These are phyloP conservation scores for Drosophila macrothrix DNA, from an alignment of 2,888 invertebrate species.

Conservation along the genomic window DNA sequence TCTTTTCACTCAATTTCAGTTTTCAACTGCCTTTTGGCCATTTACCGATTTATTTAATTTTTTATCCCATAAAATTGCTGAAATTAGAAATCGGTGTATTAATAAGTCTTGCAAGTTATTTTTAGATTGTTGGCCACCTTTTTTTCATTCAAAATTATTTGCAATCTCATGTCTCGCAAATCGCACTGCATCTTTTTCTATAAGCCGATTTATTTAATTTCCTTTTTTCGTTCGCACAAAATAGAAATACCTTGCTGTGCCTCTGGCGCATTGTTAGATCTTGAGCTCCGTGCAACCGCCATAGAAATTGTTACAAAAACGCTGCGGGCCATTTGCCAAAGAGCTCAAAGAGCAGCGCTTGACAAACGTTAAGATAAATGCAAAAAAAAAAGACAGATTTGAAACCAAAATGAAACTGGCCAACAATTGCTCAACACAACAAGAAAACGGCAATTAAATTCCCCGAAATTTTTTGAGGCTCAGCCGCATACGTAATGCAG, in stretches of 20 bases:
- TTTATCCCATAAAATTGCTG: too few species aligned
- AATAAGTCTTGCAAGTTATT: neutral
- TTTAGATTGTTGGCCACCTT: neutral
- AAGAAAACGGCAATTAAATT: constrained; percentile 71
- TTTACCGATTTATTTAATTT: neutral
- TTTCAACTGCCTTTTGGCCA: neutral
- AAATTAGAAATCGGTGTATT: neutral
- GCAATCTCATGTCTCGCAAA: neutral
- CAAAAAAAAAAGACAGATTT: constrained; percentile 29
- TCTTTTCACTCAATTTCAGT: neutral
- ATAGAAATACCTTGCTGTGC: constrained; percentile 13
- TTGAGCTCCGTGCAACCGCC: constrained; percentile 59
- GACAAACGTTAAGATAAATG: constrained; percentile 50
- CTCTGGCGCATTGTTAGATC: constrained; percentile 49
- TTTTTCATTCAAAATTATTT: constrained; percentile 1
- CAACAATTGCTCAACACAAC: constrained; percentile 50
- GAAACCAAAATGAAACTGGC: constrained; percentile 35
- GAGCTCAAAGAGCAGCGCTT: constrained; percentile 38
- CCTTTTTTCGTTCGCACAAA: constrained; percentile 2
- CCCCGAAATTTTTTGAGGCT: constrained; percentile 56
- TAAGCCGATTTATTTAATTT: constrained; percentile 9
- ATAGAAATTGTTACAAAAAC: constrained; percentile 65
- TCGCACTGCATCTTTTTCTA: constrained; percentile 1
- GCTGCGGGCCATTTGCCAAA: constrained; percentile 72
- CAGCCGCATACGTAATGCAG: constrained; percentile 24